Evolutionary conservation across 2,888 invertebrate genomes (phyloP).

Genomic region (Ophion ellenae): DNA sequence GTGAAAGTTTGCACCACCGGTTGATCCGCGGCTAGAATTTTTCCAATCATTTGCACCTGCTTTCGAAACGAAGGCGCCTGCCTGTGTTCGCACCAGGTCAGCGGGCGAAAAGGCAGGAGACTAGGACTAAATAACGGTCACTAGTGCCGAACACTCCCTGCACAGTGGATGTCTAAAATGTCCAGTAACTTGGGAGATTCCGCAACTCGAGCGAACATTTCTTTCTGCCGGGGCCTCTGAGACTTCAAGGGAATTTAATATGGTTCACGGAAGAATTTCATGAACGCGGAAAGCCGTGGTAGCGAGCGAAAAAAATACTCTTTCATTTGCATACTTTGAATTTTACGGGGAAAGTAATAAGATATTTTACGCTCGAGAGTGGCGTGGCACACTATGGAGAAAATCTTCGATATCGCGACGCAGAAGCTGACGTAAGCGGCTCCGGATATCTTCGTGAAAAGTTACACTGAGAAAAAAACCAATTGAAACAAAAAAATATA

Average conservation of each 20-base stretch:
- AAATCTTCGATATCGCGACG: not conserved
- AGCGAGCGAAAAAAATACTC: conserved; percentile 5
- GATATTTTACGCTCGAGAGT: not conserved
- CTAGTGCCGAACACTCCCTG: not conserved
- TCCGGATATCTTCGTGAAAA: not conserved
- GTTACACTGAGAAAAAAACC: too few relatives aligned
- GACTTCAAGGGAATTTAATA: conserved; percentile 50
- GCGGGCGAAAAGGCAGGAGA: not conserved
- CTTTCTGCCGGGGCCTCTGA: not conserved
- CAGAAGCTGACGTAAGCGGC: not conserved
- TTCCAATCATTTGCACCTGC: not conserved
- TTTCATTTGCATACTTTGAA: not conserved
- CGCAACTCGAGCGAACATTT: not conserved
- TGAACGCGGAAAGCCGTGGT: not conserved
- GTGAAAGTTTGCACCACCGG: not conserved
- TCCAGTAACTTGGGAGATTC: not conserved
- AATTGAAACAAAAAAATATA: too few relatives aligned
- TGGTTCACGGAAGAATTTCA: conserved; percentile 33
- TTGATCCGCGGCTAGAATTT: not conserved
- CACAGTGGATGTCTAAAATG: not conserved
- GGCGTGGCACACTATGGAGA: not conserved
- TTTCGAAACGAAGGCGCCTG: not conserved
- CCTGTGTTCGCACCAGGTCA: not conserved
- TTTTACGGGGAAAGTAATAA: not conserved
- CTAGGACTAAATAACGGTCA: not conserved